Evolutionary conservation across 2,888 invertebrate genomes (phyloP).

Genomic region (Colletes collaris): DNA sequence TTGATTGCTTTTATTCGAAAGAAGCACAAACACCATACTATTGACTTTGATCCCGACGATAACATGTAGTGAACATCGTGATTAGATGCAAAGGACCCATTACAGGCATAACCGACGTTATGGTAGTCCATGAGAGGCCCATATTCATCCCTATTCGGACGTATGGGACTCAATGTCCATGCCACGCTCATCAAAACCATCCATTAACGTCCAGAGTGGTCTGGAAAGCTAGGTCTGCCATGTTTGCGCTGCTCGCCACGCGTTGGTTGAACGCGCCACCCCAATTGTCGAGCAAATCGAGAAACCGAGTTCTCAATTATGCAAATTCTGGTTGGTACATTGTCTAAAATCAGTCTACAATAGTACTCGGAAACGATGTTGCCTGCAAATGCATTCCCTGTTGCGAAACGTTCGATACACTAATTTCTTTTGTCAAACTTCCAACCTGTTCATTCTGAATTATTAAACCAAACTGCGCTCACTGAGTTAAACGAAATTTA

Average conservation of each 20-base stretch:
- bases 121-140: neutral
- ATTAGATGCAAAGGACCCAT: too few species aligned
- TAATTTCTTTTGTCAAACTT: too few species aligned
- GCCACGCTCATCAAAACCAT: neutral
- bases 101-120: too few species aligned
- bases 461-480: too few species aligned
- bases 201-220: neutral
- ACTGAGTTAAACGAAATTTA: too few species aligned
- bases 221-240: neutral
- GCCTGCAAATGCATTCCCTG: neutral
- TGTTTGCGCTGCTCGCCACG: slow-evolving; percentile 5
- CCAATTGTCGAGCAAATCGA: slow-evolving; percentile 7
- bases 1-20: too few species aligned
- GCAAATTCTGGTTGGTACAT: slow-evolving; percentile 10
- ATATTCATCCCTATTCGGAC: neutral
- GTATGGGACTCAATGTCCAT: neutral
- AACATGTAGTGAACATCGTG: too few species aligned
- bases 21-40: too few species aligned
- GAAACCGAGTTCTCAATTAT: slow-evolving; percentile 13
- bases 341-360: neutral
- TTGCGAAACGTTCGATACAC: too few species aligned
- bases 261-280: neutral
- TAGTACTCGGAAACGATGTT: slow-evolving; percentile 1
- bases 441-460: too few species aligned
- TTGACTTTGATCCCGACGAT: too few species aligned